A percentile compares a stretch with the other conserved stretches of the same genome.
These are phyloP conservation scores for Clarias magur DNA, from an alignment of 2,113 vertebrate species.

Conservation along the genomic window DNA sequence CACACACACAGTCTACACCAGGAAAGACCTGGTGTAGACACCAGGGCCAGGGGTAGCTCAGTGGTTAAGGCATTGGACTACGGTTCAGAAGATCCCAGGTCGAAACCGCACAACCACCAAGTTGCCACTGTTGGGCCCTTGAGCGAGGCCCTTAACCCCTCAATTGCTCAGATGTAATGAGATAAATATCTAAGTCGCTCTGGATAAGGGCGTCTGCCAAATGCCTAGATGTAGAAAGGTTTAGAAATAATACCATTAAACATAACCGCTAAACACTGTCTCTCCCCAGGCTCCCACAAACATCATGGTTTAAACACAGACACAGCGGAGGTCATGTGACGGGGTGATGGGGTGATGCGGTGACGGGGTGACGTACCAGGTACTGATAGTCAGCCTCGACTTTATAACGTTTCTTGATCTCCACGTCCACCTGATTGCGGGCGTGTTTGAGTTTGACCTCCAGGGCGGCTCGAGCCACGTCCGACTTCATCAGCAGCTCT, in stretches of 20 bases:
- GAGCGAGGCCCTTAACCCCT: no score
- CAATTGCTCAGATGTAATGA: no score
- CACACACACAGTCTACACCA: no score
- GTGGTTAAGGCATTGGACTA: no score
- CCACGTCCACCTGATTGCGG: constrained; percentile 83
- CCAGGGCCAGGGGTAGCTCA: no score
- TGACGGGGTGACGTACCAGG: constrained; percentile 64
- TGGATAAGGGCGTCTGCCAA: no score
- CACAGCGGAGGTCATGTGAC: neutral
- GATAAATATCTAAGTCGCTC: no score
- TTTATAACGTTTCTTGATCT: constrained; percentile 82
- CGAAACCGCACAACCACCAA: no score
- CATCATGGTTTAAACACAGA: neutral
- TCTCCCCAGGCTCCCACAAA: neutral
- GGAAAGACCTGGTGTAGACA: no score
- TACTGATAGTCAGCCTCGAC: constrained; percentile 77
- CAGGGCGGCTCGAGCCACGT: constrained; percentile 75
- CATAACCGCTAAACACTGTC: neutral
- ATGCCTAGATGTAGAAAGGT: neutral
- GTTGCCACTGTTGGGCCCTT: no score
- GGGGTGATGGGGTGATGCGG: neutral
- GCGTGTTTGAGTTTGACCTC: constrained; percentile 84
- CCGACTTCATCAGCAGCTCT: constrained; percentile 75
- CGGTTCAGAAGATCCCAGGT: no score
- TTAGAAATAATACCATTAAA: neutral